Base-by-base conservation (phyloP, 2,888 invertebrate species). In the Minunthozetes semirufus region DNA sequence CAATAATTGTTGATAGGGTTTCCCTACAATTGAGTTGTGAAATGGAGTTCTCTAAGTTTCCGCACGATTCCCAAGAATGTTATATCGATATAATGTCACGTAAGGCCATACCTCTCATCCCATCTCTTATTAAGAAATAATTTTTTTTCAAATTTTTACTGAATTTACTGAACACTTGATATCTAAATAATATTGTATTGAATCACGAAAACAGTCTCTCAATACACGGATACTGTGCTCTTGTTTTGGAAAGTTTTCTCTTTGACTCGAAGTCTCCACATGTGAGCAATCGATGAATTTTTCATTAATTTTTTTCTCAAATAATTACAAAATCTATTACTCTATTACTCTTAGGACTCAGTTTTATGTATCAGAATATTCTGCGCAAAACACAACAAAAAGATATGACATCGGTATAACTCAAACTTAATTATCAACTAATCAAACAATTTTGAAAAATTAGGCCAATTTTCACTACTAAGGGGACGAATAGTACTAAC, bases 51-150 rank as follows among this genome's bases (percentile, higher is more conserved):
- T 76, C 77, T 11, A 72, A 72, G 3, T 79, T 77, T 72, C 79
- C 79, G 46, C 78, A 78, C 74, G 79, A 79, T 72, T 76, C 75
- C n/a, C 79, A 79, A 53, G 56, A 78, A 46, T 79, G 79, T 48
- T 77, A 74, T 61, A 76, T 79, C n/a, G 53, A 74, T 8, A 70
- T 79, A 13, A 77, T 78, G 77, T 78, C 77, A 50, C 63, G 79
- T 79, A 73, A 77, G 78, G 74, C 33, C 50, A n/a, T n/a, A n/a
- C n/a, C n/a, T n/a, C n/a, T n/a, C n/a, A 33, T 17, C 19, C 17
- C 8, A 63, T 33, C 8, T 8, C 33, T 8, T 33, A 13, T 11
- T n/a, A 17, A 33, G 1, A 22, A 25, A 53, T 25, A n/a, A 53
- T 11, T 53, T 53, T 53, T 19, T 6, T 5, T n/a, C 4, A n/a